These are phyloP conservation scores for Myripristis jacobus DNA, from an alignment of 2,797 vertebrate species.

Conservation along the genomic window DNA sequence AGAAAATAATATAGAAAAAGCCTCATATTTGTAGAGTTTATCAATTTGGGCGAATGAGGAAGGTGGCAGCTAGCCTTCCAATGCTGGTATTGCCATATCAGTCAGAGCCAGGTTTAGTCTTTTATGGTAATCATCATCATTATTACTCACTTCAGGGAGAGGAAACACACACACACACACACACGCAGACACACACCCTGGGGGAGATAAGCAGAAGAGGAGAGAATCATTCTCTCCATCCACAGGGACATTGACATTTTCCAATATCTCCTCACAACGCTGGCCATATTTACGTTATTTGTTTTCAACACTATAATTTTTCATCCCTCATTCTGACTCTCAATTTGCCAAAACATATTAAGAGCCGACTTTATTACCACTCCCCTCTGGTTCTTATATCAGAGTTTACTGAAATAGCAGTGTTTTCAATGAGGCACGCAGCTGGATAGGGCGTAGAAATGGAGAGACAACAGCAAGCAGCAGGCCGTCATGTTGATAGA, in stretches of 20 bases:
- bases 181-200: constrained; percentile 17
- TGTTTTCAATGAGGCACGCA: neutral
- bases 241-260: constrained; percentile 52
- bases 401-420: neutral
- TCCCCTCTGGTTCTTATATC: constrained; percentile 17
- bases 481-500: neutral
- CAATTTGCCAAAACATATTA: constrained; percentile 28
- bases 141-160: constrained; percentile 53
- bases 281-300: constrained; percentile 48
- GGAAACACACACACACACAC: constrained; percentile 26
- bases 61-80: constrained; percentile 14
- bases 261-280: constrained; percentile 50
- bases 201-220: constrained; percentile 21
- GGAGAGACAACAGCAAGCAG: neutral
- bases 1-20: constrained; percentile 58
- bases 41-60: constrained; percentile 35
- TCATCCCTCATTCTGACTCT: constrained; percentile 24
- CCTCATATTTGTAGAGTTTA: constrained; percentile 48
- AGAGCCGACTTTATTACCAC: constrained; percentile 23
- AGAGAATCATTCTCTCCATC: constrained; percentile 43
- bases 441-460: neutral
- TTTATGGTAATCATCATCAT: constrained; percentile 63
- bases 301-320: constrained; percentile 41
- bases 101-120: constrained; percentile 50
- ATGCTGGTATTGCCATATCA: constrained; percentile 47